Conservation (phyloP, 2,113 vertebrate species). For the Mastomys coucha region DNA sequence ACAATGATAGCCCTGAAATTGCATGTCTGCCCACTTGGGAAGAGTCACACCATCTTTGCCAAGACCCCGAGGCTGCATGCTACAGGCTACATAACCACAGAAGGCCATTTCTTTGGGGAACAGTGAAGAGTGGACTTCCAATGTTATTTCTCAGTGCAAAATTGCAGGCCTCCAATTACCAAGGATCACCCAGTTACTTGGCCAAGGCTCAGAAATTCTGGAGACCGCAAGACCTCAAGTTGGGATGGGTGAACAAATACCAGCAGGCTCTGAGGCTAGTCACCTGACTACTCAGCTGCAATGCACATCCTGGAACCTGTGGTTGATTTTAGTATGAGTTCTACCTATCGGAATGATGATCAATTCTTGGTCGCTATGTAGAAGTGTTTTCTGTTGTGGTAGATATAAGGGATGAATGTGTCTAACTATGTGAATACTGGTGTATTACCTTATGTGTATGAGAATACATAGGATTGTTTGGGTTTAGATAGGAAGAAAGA, state of each 20-base stretch:
- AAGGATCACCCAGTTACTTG: constrained; percentile 13
- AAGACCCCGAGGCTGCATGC: constrained; percentile 41
- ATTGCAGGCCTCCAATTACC: background rate
- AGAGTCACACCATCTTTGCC: constrained; percentile 59
- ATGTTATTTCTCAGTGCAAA: background rate
- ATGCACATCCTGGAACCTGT: background rate
- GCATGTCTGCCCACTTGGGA: background rate
- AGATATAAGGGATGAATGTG: background rate
- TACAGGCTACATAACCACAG: constrained; percentile 34
- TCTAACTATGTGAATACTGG: background rate
- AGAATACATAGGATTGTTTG: background rate
- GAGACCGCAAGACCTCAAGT: constrained; percentile 2
- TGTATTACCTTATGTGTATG: background rate
- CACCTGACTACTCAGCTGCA: background rate
- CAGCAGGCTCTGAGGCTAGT: no score
- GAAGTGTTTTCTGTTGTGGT: background rate
- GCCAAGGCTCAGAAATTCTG: background rate
- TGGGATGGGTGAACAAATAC: background rate
- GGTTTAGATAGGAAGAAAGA: background rate
- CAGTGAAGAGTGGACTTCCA: background rate
- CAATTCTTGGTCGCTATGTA: background rate
- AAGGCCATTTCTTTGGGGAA: background rate
- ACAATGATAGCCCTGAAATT: constrained; percentile 64
- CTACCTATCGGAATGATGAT: background rate
- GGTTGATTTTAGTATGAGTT: background rate